phyloP scores from a whole-genome alignment of 2,888 invertebrate genomes.

The Leistus spinibarbis region DNA sequence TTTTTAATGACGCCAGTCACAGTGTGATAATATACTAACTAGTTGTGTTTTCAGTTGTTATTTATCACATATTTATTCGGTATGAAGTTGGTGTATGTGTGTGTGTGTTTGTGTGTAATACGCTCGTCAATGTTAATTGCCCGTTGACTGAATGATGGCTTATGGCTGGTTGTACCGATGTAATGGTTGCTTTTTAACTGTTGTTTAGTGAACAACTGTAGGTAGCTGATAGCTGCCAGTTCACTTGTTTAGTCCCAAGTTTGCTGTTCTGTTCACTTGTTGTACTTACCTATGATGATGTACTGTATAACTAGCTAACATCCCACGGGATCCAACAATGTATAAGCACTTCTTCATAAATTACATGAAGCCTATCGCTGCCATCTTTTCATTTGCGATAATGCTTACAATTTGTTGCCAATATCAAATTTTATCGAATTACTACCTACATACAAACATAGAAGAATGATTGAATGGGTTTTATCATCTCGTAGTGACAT shows the following conservation, averaged over 20 bases:
- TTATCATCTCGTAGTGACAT: no score
- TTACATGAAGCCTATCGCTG: no score
- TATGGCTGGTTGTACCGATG: constrained; percentile 12
- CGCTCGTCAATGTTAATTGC: constrained; percentile 20
- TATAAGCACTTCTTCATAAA: not conserved
- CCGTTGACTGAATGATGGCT: constrained; percentile 4
- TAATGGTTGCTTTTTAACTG: constrained; percentile 19
- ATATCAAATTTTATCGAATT: not conserved
- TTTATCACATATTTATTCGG: constrained; percentile 18
- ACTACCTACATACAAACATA: not conserved
- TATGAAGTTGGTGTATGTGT: not conserved
- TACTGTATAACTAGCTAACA: not conserved
- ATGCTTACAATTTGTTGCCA: not conserved
- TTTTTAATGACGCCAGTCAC: not conserved
- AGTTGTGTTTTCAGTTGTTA: constrained; percentile 7
- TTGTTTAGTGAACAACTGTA: constrained; percentile 3
- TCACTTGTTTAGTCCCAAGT: not conserved
- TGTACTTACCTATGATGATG: not conserved
- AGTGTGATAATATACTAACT: not conserved
- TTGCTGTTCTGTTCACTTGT: not conserved
- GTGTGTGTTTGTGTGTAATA: not conserved
- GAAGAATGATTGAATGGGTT: no score
- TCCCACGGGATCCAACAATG: not conserved
- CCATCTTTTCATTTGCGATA: not conserved
- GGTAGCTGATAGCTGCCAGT: not conserved